Percentiles rank a stretch among this genome's conserved stretches.
Conservation (phyloP, 53 echinoderm and acorn worm genomes). For the Apostichopus leukothele region DNA sequence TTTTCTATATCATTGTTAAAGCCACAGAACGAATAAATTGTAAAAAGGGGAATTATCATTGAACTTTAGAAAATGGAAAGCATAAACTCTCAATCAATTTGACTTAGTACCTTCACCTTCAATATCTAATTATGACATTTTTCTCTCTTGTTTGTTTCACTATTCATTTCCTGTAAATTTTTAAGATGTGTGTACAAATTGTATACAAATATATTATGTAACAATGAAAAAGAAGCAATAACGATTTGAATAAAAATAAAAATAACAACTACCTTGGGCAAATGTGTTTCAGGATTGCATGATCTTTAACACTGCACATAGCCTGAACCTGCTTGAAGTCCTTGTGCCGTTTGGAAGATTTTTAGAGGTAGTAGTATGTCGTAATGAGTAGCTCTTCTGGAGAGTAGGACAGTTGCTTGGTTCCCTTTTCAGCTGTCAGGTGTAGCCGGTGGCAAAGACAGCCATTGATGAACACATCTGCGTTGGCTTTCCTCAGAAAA, state of each 20-base stretch:
- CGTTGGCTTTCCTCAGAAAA: conserved; percentile 54
- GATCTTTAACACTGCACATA: conserved; percentile 34
- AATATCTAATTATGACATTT: no score
- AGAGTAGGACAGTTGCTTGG: conserved; percentile 3
- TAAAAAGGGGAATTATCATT: no score
- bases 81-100: no score
- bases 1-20: no score
- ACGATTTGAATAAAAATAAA: no score
- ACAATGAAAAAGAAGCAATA: no score
- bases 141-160: no score
- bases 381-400: conserved; percentile 37
- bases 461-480: conserved; percentile 53
- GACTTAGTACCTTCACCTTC: no score
- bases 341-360: conserved; percentile 55
- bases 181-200: background rate
- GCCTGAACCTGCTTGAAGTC: conserved; percentile 42
- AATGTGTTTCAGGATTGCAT: conserved; percentile 54
- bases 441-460: conserved; percentile 58
- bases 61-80: no score
- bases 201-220: background rate
- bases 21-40: no score
- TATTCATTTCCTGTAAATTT: no score
- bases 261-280: conserved; percentile 32
- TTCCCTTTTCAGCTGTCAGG: conserved; percentile 59
- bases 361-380: conserved; percentile 49